Percentiles rank a stretch among this genome's conserved stretches.
Evolutionary conservation across 2,888 invertebrate species (phyloP).

Genomic region (Molorchus minor): DNA sequence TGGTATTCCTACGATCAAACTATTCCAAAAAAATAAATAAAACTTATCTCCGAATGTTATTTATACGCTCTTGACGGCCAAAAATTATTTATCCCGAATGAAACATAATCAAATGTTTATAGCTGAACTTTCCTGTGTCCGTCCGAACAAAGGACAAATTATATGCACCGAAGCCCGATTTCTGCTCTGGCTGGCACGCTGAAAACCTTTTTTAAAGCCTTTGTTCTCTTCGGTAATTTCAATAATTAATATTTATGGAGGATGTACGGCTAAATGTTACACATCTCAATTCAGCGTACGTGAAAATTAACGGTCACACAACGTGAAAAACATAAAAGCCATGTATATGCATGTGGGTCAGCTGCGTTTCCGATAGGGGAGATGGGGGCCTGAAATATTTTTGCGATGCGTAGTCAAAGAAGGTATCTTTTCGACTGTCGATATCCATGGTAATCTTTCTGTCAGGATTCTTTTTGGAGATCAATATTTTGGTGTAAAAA

Average conservation of each 20-base stretch:
- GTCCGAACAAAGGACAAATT: slow-evolving; percentile 19
- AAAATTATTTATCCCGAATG: background rate
- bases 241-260: slow-evolving; percentile 25
- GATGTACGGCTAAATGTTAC: slow-evolving; percentile 21
- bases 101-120: slow-evolving; percentile 1
- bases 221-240: slow-evolving; percentile 3
- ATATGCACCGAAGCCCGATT: slow-evolving; percentile 19
- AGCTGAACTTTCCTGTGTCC: slow-evolving; percentile 10
- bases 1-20: too few species aligned
- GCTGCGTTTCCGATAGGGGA: slow-evolving; percentile 3
- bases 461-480: too few species aligned
- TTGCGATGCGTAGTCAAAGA: too few species aligned
- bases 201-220: slow-evolving; percentile 22
- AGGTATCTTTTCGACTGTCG: too few species aligned
- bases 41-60: too few species aligned
- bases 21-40: too few species aligned
- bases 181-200: slow-evolving; percentile 24
- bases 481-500: too few species aligned
- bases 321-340: slow-evolving; percentile 5
- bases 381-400: background rate
- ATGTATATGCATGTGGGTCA: slow-evolving; percentile 14
- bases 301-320: slow-evolving; percentile 20
- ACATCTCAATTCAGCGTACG: slow-evolving; percentile 16
- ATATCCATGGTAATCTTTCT: too few species aligned
- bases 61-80: too few species aligned